Base-by-base conservation (phyloP, 2,888 invertebrate species). In the Pheosia gnoma region DNA sequence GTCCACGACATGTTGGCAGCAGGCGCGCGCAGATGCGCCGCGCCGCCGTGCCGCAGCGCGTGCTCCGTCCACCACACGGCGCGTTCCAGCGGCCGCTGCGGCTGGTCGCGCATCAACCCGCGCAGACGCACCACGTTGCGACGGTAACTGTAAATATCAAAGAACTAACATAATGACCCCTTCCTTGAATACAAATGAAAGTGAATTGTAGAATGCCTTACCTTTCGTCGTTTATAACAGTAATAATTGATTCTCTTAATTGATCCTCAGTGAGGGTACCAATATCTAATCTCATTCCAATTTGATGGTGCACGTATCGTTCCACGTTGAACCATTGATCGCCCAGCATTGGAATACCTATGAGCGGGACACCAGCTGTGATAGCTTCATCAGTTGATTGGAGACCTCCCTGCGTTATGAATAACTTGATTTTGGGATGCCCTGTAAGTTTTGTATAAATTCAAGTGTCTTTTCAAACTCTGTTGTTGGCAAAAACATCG, bases 351-450 rank as follows among this genome's bases (percentile, higher is more conserved):
- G 90, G 89, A 5, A 91, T 66, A 4, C 82, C 88, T 3, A 91
- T 69, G 0, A 91, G 70, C 0, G 90, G 90, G 0, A 88, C 84
- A 55, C 80, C 83, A 0, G 84, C 84, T 25, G 79, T 76, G 6
- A 91, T 83, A 0, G 90, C 82, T 75, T 92, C 91, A 60, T 89
- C 89, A 1, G 87, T 80, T 0, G 91, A 91, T 60, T 90, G 89
- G 5, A 89, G 67, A 6, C 91, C 91, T 58, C 87, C 90, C 83
- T 91, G 91, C 0, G 87, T 89, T 41, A 92, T 82, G 55, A 93
- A 93, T 0, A 89, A 57, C 67, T 90, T 92, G 0, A 92, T 61
- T 59, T 92, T 93, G 1, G 88, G 86, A 72, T 94, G 93, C 47
- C 70, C 86, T 87, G 67, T 61, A 9, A 38, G 52, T 11, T 11